phyloP scores from a whole-genome alignment of 2,797 vertebrate species.

The Momotus momota region DNA sequence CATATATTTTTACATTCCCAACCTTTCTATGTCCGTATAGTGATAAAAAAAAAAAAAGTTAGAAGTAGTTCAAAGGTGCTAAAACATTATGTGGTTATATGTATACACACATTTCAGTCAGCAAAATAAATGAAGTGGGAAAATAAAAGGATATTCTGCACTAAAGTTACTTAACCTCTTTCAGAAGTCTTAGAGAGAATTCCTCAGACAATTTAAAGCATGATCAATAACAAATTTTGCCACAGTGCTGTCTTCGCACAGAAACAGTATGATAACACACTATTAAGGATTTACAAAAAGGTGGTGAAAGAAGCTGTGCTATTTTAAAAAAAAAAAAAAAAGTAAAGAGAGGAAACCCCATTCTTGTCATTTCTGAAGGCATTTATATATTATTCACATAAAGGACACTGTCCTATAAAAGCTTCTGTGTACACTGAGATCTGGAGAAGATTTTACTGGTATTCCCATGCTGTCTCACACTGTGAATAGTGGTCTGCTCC shows the following conservation, averaged over 20 bases:
- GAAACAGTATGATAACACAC: conserved; percentile 23
- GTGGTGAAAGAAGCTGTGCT: background rate
- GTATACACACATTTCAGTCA: conserved; percentile 40
- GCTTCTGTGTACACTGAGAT: background rate
- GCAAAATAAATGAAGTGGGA: conserved; percentile 58
- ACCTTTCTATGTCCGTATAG: conserved; percentile 1
- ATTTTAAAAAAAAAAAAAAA: background rate
- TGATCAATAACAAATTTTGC: conserved; percentile 71
- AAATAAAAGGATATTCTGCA: conserved; percentile 62
- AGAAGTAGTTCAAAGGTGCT: conserved; percentile 43
- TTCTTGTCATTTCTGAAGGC: background rate
- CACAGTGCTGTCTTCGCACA: conserved; percentile 52
- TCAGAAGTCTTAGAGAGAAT: conserved; percentile 57
- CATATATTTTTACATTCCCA: background rate
- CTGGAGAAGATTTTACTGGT: background rate
- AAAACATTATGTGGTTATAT: conserved; percentile 40
- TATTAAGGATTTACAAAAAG: background rate
- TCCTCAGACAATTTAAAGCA: conserved; percentile 71
- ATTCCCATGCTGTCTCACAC: background rate
- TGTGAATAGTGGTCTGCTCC: background rate
- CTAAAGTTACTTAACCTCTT: conserved; percentile 70
- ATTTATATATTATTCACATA: background rate
- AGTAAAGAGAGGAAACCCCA: background rate
- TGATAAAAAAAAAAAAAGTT: conserved; percentile 2
- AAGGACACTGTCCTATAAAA: background rate